These are phyloP conservation scores for Choloepus didactylus DNA, from an alignment of 2,797 vertebrate species.

Conservation along the genomic window DNA sequence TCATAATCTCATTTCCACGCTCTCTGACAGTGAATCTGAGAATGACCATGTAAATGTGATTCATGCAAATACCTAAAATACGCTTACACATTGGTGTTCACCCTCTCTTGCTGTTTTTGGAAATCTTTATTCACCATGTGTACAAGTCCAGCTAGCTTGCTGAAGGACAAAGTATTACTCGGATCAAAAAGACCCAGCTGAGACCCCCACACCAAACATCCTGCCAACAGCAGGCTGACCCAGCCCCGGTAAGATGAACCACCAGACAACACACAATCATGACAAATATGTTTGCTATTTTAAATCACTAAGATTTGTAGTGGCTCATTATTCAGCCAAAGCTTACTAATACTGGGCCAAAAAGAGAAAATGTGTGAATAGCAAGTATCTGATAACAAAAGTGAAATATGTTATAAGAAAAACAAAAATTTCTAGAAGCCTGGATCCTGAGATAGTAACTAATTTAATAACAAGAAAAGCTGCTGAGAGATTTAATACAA, in stretches of 20 bases:
- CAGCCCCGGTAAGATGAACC: neutral
- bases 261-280: neutral
- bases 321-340: neutral
- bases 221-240: neutral
- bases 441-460: neutral
- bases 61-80: neutral
- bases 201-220: neutral
- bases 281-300: neutral
- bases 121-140: neutral
- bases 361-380: neutral
- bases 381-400: neutral
- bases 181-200: neutral
- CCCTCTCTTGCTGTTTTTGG: neutral
- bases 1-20: neutral
- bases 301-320: neutral
- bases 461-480: neutral
- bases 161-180: neutral
- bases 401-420: neutral
- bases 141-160: neutral
- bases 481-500: neutral
- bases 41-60: neutral
- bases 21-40: neutral
- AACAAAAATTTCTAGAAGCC: neutral
- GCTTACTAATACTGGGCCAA: neutral
- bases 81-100: neutral